Conservation (phyloP, 23 tunicate genomes). For the Styela plicata region DNA sequence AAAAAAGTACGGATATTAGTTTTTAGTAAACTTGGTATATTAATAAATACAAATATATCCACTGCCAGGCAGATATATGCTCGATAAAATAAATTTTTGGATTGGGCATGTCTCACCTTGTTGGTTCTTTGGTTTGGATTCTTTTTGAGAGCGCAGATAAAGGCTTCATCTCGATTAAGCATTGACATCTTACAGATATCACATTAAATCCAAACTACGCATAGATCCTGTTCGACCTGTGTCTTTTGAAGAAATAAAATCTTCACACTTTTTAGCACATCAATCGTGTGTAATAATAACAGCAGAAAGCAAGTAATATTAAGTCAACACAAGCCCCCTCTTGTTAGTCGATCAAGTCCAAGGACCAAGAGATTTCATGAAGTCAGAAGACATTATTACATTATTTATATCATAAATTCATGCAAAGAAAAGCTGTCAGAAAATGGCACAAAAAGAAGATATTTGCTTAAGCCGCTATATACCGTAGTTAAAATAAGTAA, state of each 20-base stretch:
- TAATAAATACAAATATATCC: too few species aligned
- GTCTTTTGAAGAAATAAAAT: not conserved
- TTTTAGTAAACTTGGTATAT: too few species aligned
- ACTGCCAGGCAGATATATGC: too few species aligned
- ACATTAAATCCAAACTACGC: not conserved
- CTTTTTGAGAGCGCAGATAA: constrained; percentile 59
- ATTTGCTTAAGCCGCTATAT: too few species aligned
- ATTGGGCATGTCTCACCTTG: constrained; percentile 4
- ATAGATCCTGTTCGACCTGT: not conserved
- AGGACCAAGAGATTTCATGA: constrained; percentile 8
- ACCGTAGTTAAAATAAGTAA: too few species aligned
- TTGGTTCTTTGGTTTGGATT: constrained; percentile 21
- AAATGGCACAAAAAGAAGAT: not conserved
- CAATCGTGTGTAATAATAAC: too few species aligned
- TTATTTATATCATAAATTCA: not conserved
- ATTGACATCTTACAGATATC: constrained; percentile 54
- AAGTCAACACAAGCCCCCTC: not conserved
- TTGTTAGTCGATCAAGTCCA: constrained; percentile 4
- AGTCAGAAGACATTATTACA: constrained; percentile 8
- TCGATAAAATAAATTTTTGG: too few species aligned
- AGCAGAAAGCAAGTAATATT: not conserved
- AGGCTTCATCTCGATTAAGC: constrained; percentile 56
- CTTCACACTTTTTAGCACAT: too few species aligned
- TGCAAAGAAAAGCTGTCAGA: not conserved
- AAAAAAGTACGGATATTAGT: too few species aligned